Evolutionary conservation across 1,140 invertebrate genomes (phyloP), one percentile per base, ranked within the genome.

Genomic region (Mactra quadrangularis): DNA sequence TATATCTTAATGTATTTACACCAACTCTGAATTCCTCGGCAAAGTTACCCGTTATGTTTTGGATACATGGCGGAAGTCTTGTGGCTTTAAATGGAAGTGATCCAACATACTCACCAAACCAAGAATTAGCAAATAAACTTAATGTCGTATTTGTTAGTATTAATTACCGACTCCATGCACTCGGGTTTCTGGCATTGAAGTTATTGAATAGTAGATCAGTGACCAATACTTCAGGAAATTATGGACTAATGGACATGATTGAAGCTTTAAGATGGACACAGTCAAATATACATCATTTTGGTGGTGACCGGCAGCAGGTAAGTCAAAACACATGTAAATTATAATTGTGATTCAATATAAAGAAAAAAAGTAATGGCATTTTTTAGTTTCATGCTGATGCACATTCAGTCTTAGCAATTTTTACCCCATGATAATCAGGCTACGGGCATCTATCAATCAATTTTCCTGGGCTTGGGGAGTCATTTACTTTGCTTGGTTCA

Each of bases 11-110:
- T 53, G 79, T 91, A 0, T 91, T 87, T 86, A 88, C 90, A 13
- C 90, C 88, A 13, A 76, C 86, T 27, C 33, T 87, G 4, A 82
- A 86, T 55, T 47, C 64, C 1, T 79, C 45, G 38, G 78, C 79
- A 17, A 71, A 75, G 13, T 86, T 89, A 0, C 95, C 96, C 0
- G 96, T 97, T 0, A 95, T 97, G 95, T 94, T 96, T 1, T 97
- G 95, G 71, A 96, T 99, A 81, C 99, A 97, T 92, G 98, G 98
- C 52, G 98, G 98, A 64, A 97, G 97, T 11, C 98, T 98, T 93
- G 93, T 98, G 35, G 77, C 81, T 33, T 82, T 71, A 57, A 84
- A 85, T 52, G 85, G 84, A 50, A 75, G 47, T 60, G 29, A 45
- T 22, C 0, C 47, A 0, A n/a, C 29, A 1, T 85, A 83, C 57